These are phyloP conservation scores for Brachionus asplanchnoidis DNA, from an alignment of 1,140 invertebrate genomes.

Conservation along the genomic window DNA sequence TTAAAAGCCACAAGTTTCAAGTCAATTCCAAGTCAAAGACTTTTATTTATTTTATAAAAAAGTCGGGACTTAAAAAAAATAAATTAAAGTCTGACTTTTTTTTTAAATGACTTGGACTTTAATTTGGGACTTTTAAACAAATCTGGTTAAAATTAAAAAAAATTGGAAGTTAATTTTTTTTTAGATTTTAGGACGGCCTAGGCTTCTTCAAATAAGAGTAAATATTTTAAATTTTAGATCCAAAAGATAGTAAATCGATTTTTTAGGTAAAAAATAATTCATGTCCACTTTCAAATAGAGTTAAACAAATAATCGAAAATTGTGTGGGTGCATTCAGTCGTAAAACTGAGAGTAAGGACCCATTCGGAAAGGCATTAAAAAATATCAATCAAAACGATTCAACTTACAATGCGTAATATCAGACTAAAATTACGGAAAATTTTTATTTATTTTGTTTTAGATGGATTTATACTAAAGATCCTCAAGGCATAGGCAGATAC, in stretches of 20 bases:
- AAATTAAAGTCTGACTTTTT: too few species aligned
- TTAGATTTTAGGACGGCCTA: conserved; percentile 63
- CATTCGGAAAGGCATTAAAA: conserved; percentile 15
- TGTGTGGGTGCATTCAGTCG: background rate
- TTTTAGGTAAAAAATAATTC: conserved; percentile 23
- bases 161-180: background rate
- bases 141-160: too few species aligned
- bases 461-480: conserved; percentile 4
- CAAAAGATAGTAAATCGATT: too few species aligned
- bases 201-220: conserved; percentile 62
- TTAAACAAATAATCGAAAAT: background rate
- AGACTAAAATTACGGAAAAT: too few species aligned
- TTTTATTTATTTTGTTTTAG: conserved; percentile 10
- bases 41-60: too few species aligned
- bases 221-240: conserved; percentile 9
- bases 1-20: too few species aligned
- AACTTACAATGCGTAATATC: conserved; percentile 33
- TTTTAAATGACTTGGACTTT: too few species aligned
- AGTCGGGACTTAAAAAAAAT: too few species aligned
- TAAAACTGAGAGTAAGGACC: background rate
- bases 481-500: conserved; percentile 24
- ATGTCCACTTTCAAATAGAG: background rate
- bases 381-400: background rate
- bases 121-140: too few species aligned
- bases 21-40: too few species aligned